Evolutionary conservation across 2,797 vertebrate species (phyloP), one percentile per base, ranked within the genome.

Genomic region (Vultur gryphus): DNA sequence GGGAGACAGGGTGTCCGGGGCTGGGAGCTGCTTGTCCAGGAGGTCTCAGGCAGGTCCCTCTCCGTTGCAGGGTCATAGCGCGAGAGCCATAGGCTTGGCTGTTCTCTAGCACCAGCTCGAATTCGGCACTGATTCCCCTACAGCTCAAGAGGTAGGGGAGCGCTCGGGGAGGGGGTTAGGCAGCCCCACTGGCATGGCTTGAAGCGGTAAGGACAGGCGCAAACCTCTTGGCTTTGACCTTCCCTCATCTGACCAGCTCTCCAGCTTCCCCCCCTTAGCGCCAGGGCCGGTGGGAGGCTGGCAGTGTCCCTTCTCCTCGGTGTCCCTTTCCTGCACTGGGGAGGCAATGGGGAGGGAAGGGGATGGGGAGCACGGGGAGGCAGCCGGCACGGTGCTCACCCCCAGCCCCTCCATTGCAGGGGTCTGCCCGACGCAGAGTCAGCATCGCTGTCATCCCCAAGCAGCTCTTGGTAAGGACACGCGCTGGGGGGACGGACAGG

Each of bases 361-460:
- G 48, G 39, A 21, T 4, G 55, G 44, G 71, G 25, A 73, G 44
- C 35, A 31, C 0, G 0, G 24, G 39, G 59, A 23, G 54, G 55
- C 66, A 52, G 72, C 25, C 0, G 1, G 1, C 8, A 0, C 1
- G 1, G 25, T 3, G 71, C 76, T 97, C 67, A 97, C 55, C 59
- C 48, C 51, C 59, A 59, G 57, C 78, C 76, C 82, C 82, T 95
- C 55, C 41, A 0, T 93, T 96, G 49, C 81, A 99, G 98, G 97
- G 78, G 8, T 91, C 75, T 25, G 48, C 94, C 23, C 98, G 98
- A 12, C 98, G 98, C 64, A 98, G 99, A 62, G 96, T 99, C 97
- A 99, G 98, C 72, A 90, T 98, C 6, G 98, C 98, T 3, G 79
- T 99, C 21, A 98, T 99, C 96, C 97, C 98, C 59, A 97, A 90